Conservation (phyloP, 2,797 vertebrate genomes). For the Sarcophilus harrisii region DNA sequence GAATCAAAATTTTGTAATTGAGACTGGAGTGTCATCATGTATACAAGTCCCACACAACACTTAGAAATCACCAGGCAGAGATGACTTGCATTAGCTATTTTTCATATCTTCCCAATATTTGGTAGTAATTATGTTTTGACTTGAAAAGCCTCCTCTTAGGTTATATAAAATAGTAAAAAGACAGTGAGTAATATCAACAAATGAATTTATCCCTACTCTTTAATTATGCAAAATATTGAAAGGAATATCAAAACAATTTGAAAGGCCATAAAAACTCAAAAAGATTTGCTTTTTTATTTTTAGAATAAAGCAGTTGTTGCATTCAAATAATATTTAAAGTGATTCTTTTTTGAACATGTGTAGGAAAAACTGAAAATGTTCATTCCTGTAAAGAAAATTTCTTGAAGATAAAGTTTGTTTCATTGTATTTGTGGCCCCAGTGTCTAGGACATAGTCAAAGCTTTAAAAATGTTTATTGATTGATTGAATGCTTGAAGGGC, state of each 20-base stretch:
- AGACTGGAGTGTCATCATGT: background rate
- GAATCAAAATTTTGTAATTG: background rate
- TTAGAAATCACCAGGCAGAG: background rate
- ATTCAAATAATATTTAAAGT: slow-evolving; percentile 40
- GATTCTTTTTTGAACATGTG: background rate
- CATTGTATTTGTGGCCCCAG: background rate
- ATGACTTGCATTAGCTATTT: background rate
- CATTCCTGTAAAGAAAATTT: background rate
- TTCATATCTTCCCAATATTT: background rate
- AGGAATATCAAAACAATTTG: background rate
- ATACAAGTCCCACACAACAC: background rate
- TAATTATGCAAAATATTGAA: background rate
- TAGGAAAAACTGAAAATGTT: slow-evolving; percentile 6
- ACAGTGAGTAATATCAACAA: background rate
- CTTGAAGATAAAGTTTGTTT: background rate
- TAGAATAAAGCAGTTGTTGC: background rate
- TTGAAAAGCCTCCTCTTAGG: background rate
- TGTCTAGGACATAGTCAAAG: background rate
- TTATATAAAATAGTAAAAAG: background rate
- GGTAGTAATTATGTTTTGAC: background rate
- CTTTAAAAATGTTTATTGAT: background rate
- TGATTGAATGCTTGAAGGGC: background rate
- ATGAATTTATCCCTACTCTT: slow-evolving; percentile 3
- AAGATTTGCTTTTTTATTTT: slow-evolving; percentile 3
- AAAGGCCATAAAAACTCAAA: slow-evolving; percentile 20